Base-by-base conservation (phyloP, 1,140 invertebrate species). In the Caerostris extrusa region DNA sequence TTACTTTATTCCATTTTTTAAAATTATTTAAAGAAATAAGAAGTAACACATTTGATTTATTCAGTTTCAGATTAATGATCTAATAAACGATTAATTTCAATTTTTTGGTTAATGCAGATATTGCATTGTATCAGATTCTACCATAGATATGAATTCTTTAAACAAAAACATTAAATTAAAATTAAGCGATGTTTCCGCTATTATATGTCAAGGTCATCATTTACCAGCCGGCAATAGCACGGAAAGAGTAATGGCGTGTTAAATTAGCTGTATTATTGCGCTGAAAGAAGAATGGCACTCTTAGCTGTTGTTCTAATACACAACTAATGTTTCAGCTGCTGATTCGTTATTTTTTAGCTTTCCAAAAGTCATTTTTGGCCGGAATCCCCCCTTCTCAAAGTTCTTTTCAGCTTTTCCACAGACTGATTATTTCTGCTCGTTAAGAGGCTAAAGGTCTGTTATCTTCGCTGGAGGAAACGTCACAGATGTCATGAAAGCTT, bases 291-390 rank as follows among this genome's bases (percentile, higher is more conserved):
- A 67, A 67, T 67, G 61, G 61, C 61, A 12, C 61, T 17, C 61
- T n/a, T n/a, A 67, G 61, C n/a, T 12, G 61, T 67, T 67, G 61
- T 67, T 67, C 61, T 67, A n/a, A n/a, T 67, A 67, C 61, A 67
- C 61, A 67, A 2, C 61, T 67, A n/a, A 67, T 6, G 61, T 67
- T 67, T 67, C 61, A 67, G 61, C 61, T 17, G 61, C 14, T n/a
- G 61, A 67, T 67, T 67, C 61, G 6, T 67, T 67, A 67, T 67
- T 67, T n/a, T 67, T 67, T 67, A 67, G 61, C 61, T 6, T 67
- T 6, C 5, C 3, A 67, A 67, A 67, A 67, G 17, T 67, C 61
- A 67, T 67, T 67, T 67, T 67, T 67, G 61, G 61, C 0, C 61
- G 10, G n/a, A 67, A 67, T 67, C 61, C n/a, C 61, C 61, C 61